phyloP scores from a whole-genome alignment of 1,140 invertebrate genomes.

The Drosophila aff. region DNA sequence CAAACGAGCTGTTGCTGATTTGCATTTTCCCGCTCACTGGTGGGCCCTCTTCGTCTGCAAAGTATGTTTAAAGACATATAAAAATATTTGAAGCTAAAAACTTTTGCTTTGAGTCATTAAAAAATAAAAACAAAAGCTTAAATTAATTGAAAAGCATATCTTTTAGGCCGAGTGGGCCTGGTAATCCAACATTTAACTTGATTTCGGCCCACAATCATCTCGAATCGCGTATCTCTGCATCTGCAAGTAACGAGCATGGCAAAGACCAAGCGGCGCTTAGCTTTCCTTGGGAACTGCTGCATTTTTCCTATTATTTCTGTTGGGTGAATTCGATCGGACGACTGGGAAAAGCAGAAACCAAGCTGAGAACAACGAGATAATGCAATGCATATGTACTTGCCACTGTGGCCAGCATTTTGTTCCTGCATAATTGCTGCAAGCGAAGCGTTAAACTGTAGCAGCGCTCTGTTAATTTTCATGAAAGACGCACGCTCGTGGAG shows the following conservation, averaged over 20 bases:
- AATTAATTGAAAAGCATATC: constrained; percentile 13
- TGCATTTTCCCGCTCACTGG: constrained; percentile 14
- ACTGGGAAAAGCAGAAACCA: background rate
- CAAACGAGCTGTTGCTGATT: constrained; percentile 46
- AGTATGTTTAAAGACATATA: background rate
- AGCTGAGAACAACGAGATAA: constrained; percentile 8
- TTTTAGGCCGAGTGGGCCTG: background rate
- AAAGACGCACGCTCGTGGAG: constrained; percentile 26
- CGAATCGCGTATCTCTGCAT: background rate
- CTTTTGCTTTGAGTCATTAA: constrained; percentile 4
- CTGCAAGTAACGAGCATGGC: constrained; percentile 13
- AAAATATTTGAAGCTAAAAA: background rate
- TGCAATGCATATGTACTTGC: constrained; percentile 26
- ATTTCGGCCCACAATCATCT: constrained; percentile 2
- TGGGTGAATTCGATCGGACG: background rate
- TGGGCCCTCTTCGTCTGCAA: background rate
- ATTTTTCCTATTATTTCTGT: constrained; percentile 16
- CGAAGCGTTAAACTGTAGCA: constrained; percentile 67
- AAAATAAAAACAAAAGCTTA: constrained; percentile 6
- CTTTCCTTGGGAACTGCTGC: constrained; percentile 54
- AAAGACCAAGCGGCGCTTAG: constrained; percentile 61
- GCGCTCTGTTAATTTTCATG: constrained; percentile 64
- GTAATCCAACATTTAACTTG: background rate
- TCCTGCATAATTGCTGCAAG: constrained; percentile 61
- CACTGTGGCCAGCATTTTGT: constrained; percentile 48